These are phyloP conservation scores for Mnemiopsis leidyi DNA, from an alignment of 37 sponge, comb jelly and placozoan species.

Conservation along the genomic window DNA sequence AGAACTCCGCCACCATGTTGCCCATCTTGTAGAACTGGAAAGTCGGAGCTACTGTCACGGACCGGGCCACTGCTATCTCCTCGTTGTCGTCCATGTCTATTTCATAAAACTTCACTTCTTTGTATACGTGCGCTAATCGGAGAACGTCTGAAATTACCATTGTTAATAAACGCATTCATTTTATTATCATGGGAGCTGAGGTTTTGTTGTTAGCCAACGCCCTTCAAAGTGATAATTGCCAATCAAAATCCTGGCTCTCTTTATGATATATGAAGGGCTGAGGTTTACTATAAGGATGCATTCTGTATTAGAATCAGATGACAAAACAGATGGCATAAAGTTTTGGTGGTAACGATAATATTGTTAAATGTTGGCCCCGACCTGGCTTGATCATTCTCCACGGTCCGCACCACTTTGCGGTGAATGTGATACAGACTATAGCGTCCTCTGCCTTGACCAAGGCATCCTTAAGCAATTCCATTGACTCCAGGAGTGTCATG, in stretches of 20 bases:
- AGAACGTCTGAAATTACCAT: not conserved
- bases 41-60: not conserved
- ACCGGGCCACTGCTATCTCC: not conserved
- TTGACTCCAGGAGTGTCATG: not conserved
- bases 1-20: not conserved
- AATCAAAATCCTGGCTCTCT: too few species aligned
- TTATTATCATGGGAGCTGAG: too few species aligned
- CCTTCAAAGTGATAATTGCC: too few species aligned
- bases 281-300: too few species aligned
- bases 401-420: slow-evolving; percentile 21
- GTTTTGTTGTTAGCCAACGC: too few species aligned
- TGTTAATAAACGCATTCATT: too few species aligned
- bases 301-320: too few species aligned
- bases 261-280: too few species aligned
- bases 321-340: too few species aligned
- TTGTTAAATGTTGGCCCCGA: too few species aligned
- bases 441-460: not conserved
- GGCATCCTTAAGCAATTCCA: not conserved
- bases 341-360: too few species aligned
- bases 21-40: slow-evolving; percentile 27
- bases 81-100: slow-evolving; percentile 2
- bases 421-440: slow-evolving; percentile 5
- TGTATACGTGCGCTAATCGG: not conserved
- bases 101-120: not conserved
- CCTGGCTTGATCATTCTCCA: slow-evolving; percentile 35